A percentile compares a stretch with the other conserved stretches of the same genome.
Conservation (phyloP, 2,113 vertebrate species). For the Lontra canadensis region DNA sequence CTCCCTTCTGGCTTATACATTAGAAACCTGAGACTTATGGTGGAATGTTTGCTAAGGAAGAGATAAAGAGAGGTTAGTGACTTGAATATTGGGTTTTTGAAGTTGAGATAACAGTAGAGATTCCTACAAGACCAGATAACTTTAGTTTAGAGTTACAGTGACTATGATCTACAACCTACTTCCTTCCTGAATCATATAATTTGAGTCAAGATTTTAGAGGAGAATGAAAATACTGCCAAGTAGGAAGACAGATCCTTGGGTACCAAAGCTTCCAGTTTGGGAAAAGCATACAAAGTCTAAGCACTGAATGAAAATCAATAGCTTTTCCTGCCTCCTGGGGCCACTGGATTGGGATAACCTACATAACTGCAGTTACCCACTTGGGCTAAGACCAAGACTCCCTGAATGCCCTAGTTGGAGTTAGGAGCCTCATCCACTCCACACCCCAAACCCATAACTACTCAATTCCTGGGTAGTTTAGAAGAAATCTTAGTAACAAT, state of each 20-base stretch:
- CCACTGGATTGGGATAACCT: neutral
- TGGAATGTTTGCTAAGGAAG: neutral
- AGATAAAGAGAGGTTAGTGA: neutral
- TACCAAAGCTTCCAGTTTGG: neutral
- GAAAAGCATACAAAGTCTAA: neutral
- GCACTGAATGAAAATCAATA: neutral
- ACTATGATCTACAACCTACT: neutral
- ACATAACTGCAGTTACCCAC: accelerated
- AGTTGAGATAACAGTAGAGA: neutral
- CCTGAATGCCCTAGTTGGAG: neutral
- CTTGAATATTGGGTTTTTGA: neutral
- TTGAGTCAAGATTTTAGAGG: neutral
- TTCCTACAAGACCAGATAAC: neutral
- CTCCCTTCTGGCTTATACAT: neutral
- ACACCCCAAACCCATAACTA: neutral
- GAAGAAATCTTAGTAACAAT: neutral
- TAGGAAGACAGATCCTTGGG: neutral
- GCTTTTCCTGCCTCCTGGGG: neutral
- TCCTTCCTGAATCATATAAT: neutral
- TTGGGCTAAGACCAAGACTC: too few species aligned
- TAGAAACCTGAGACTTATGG: neutral
- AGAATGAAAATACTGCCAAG: neutral
- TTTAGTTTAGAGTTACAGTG: neutral
- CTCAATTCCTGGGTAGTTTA: neutral
- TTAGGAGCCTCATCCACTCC: neutral